A percentile compares a stretch with the other conserved stretches of the same genome.
Conservation (phyloP, 37 sponge, comb jelly and placozoan species). For the Aplysina aerophoba region DNA sequence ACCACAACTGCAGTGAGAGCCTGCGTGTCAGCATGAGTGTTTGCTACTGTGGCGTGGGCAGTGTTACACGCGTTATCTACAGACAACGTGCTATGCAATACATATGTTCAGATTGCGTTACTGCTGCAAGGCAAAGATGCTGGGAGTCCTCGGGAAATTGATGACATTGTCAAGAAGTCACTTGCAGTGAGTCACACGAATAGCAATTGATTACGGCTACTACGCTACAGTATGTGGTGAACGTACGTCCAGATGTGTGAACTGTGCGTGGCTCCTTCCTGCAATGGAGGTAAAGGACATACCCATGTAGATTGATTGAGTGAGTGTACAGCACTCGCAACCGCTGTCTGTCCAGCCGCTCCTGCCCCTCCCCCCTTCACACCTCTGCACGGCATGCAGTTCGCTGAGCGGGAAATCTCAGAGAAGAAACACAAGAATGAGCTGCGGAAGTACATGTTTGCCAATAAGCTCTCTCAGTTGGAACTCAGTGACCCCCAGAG, state of each 20-base stretch:
- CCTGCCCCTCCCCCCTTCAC: background rate
- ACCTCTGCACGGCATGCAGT: slow-evolving; percentile 32
- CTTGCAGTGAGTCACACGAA: slow-evolving; percentile 35
- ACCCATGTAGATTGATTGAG: too few species aligned
- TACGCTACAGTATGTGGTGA: too few species aligned
- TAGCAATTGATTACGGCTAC: too few species aligned
- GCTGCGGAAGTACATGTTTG: slow-evolving; percentile 44
- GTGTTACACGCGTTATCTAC: too few species aligned
- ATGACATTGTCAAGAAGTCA: slow-evolving; percentile 40
- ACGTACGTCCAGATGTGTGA: too few species aligned
- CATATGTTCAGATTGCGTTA: slow-evolving; percentile 66
- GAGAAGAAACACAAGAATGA: slow-evolving; percentile 68
- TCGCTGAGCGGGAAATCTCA: slow-evolving; percentile 48
- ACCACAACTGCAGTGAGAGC: slow-evolving; percentile 90
- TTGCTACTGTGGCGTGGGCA: too few species aligned
- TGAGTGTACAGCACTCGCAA: too few species aligned
- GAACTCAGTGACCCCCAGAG: slow-evolving; percentile 60
- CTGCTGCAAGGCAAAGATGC: slow-evolving; percentile 73
- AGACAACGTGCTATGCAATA: too few species aligned
- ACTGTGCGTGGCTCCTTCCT: too few species aligned
- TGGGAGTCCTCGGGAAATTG: slow-evolving; percentile 38
- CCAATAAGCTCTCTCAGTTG: slow-evolving; percentile 47
- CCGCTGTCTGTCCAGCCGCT: background rate
- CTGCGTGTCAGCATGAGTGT: too few species aligned
- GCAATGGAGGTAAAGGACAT: too few species aligned